These are phyloP conservation scores for Chaetura pelagica DNA, from an alignment of 2,113 vertebrate species.

Conservation along the genomic window DNA sequence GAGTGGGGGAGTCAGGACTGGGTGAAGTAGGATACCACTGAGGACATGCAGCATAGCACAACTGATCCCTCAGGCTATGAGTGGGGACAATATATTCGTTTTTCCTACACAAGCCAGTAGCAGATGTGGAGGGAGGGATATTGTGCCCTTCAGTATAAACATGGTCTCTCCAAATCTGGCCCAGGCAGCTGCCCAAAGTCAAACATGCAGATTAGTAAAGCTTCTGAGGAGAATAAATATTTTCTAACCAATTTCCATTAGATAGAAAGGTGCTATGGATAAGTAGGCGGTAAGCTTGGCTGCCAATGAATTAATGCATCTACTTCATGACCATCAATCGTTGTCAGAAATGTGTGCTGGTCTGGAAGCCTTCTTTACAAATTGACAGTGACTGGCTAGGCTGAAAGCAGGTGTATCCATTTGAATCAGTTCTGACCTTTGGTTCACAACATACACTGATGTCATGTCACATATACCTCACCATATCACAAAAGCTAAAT, in stretches of 20 bases:
- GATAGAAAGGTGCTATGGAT: not conserved
- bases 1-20: not conserved
- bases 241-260: conserved; percentile 24
- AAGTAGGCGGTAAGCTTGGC: not conserved
- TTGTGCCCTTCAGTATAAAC: not conserved
- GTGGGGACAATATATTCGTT: not conserved
- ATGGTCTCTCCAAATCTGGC: not conserved
- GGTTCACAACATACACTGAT: not conserved
- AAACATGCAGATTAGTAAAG: not conserved
- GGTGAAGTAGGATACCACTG: not conserved
- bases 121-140: fast-evolving
- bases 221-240: not conserved
- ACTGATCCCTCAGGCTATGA: not conserved
- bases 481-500: conserved; percentile 27
- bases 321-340: not conserved
- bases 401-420: conserved; percentile 17
- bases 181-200: not conserved
- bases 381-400: conserved; percentile 10
- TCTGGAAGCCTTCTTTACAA: not conserved
- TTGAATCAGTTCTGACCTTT: conserved; percentile 23
- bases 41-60: not conserved
- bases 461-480: conserved; percentile 21
- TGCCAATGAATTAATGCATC: not conserved
- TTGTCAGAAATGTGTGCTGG: not conserved
- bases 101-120: not conserved